These are phyloP conservation scores for Takifugu rubripes DNA, from an alignment of 2,797 vertebrate genomes.

Conservation along the genomic window DNA sequence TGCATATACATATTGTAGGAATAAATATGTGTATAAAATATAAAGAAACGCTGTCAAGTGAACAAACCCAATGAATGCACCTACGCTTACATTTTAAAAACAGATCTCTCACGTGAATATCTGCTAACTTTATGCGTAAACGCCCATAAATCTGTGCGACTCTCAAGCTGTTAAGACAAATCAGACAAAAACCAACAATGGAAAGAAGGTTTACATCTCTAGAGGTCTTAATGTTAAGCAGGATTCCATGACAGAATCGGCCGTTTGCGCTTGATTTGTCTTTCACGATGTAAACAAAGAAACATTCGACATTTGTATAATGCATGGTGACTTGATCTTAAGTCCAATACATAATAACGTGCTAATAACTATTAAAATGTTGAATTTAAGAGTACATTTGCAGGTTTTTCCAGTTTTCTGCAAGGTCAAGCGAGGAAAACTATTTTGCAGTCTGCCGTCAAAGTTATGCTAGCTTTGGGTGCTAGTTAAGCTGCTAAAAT, in stretches of 20 bases:
- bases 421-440: slow-evolving; percentile 60
- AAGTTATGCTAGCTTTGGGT: slow-evolving; percentile 17
- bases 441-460: slow-evolving; percentile 1
- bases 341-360: accelerated
- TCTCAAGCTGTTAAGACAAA: background rate
- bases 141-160: too few species aligned
- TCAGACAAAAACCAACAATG: too few species aligned
- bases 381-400: slow-evolving; percentile 8
- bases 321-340: background rate
- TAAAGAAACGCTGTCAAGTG: background rate
- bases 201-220: too few species aligned
- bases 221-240: background rate
- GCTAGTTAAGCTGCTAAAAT: background rate
- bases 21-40: too few species aligned
- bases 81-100: too few species aligned
- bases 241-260: background rate
- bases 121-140: too few species aligned
- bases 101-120: too few species aligned
- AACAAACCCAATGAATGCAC: too few species aligned
- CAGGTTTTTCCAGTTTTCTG: slow-evolving; percentile 41
- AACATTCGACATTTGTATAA: background rate
- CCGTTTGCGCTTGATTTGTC: slow-evolving; percentile 10
- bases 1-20: background rate
- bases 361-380: background rate
- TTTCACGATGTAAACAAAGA: slow-evolving; percentile 45